A percentile compares a stretch with the other conserved stretches of the same genome.
These are phyloP conservation scores for Ctenoplectra terminalis DNA, from an alignment of 1,140 invertebrate species.

Conservation along the genomic window DNA sequence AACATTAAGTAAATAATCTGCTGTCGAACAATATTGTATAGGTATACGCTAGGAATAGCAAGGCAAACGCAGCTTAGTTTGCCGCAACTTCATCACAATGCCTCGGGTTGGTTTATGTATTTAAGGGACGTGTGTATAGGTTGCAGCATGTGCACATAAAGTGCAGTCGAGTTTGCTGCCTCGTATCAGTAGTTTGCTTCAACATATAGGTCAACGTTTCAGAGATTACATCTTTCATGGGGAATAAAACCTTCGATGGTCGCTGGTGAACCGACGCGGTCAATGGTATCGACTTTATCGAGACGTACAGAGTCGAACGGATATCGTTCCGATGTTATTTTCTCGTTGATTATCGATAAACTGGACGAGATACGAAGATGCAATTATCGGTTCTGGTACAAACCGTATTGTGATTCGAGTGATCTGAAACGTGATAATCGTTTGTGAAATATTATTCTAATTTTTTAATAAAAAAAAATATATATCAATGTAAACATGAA, in stretches of 20 bases:
- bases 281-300: slow-evolving; percentile 60
- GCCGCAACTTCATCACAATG: slow-evolving; percentile 24
- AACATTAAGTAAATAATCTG: slow-evolving; percentile 15
- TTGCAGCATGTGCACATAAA: background rate
- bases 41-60: background rate
- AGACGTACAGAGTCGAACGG: background rate
- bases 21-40: background rate
- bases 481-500: no score
- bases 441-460: no score
- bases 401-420: background rate
- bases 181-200: background rate
- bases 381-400: slow-evolving; percentile 18
- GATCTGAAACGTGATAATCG: background rate
- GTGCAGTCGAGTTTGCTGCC: slow-evolving; percentile 20
- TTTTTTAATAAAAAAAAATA: no score
- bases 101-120: slow-evolving; percentile 16
- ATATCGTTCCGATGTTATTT: slow-evolving; percentile 16
- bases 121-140: slow-evolving; percentile 12
- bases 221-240: slow-evolving; percentile 53
- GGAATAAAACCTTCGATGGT: slow-evolving; percentile 13
- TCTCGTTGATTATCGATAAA: slow-evolving; percentile 23
- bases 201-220: slow-evolving; percentile 48
- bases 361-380: background rate
- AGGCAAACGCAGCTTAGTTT: slow-evolving; percentile 20
- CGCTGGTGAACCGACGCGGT: background rate